These are phyloP conservation scores for Podarcis siculus DNA, from an alignment of 2,797 vertebrate genomes.

Conservation along the genomic window DNA sequence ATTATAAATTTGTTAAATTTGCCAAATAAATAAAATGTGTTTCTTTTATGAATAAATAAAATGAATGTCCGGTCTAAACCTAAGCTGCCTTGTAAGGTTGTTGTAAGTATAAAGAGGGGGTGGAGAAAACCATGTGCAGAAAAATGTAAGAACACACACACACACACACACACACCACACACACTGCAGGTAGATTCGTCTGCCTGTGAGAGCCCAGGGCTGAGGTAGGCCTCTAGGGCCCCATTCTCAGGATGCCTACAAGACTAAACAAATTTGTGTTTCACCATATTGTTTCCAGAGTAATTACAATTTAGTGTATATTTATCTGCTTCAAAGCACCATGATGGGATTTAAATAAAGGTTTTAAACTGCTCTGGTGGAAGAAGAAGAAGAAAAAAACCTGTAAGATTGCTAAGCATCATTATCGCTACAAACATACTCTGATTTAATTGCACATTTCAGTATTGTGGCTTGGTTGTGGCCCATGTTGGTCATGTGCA, in stretches of 20 bases:
- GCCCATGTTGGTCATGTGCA: not conserved
- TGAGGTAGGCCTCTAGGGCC: not conserved
- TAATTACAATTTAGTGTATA: slow-evolving; percentile 5
- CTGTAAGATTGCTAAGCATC: slow-evolving; percentile 32
- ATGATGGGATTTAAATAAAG: slow-evolving; percentile 48
- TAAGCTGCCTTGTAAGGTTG: no score
- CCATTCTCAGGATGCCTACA: slow-evolving; percentile 4
- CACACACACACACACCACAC: not conserved
- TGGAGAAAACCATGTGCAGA: no score
- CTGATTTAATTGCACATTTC: slow-evolving; percentile 39
- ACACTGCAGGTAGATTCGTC: not conserved
- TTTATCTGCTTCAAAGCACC: slow-evolving; percentile 34
- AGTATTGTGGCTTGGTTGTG: not conserved
- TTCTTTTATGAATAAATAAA: no score
- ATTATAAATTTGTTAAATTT: no score
- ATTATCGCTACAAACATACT: slow-evolving; percentile 39
- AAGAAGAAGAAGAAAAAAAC: slow-evolving; percentile 38
- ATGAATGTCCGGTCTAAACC: no score
- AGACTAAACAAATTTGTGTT: slow-evolving; percentile 4
- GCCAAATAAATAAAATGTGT: no score
- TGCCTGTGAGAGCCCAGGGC: not conserved
- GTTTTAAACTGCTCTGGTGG: slow-evolving; percentile 39
- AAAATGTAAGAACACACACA: no score
- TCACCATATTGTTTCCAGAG: slow-evolving; percentile 36
- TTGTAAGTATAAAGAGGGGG: no score